Conservation (phyloP, 2,113 vertebrate species). For the Procavia capensis region DNA sequence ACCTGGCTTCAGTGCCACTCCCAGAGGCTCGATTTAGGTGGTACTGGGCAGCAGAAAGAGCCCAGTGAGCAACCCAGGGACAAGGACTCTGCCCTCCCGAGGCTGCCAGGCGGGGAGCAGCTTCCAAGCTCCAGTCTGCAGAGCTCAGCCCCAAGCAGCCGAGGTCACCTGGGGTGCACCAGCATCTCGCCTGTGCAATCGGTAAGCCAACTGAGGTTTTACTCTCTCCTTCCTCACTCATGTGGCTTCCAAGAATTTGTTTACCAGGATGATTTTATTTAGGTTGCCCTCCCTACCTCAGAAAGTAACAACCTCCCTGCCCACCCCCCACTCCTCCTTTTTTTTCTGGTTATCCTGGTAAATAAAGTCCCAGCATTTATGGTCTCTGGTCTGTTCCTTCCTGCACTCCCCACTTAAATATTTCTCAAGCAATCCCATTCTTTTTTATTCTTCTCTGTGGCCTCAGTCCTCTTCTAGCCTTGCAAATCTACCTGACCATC, state of each 20-base stretch:
- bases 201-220: background rate
- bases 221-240: background rate
- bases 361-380: background rate
- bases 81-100: background rate
- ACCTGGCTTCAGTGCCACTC: background rate
- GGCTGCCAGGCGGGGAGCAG: background rate
- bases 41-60: background rate
- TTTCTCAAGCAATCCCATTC: constrained; percentile 5
- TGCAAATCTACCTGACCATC: constrained; percentile 42
- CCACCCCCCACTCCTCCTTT: too few species aligned
- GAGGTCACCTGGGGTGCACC: background rate
- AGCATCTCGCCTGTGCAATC: background rate
- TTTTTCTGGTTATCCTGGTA: background rate
- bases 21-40: background rate
- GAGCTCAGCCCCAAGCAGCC: background rate
- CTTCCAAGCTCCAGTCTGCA: background rate
- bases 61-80: background rate
- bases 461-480: constrained; percentile 24
- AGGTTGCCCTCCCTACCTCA: background rate
- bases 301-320: background rate
- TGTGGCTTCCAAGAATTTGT: background rate
- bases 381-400: background rate
- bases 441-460: constrained; percentile 34
- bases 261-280: constrained; percentile 25
- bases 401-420: background rate